Evolutionary conservation across 2,113 vertebrate species (phyloP).

Genomic region (Leuciscus idus): DNA sequence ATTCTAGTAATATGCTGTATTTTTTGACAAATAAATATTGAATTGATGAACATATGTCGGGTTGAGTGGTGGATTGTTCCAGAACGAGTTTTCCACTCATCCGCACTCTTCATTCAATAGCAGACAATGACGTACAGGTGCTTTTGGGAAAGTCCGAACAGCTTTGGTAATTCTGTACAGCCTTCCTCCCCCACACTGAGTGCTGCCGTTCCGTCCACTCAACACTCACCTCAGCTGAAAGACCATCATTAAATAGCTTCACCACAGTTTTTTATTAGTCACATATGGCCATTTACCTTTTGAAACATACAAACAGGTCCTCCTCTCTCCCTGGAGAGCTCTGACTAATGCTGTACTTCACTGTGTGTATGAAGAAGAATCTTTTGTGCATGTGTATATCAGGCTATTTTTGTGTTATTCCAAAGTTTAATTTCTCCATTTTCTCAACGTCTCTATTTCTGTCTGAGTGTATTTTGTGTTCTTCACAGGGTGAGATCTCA

Average conservation of each 20-base stretch:
- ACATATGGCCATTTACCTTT: conserved; percentile 37
- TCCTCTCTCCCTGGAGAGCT: conserved; percentile 33
- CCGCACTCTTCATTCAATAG: conserved; percentile 15
- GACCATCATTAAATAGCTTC: conserved; percentile 14
- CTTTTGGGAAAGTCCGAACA: not conserved
- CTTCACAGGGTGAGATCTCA: not conserved
- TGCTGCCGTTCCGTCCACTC: conserved; percentile 33
- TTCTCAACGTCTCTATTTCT: not conserved
- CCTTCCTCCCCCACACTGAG: conserved; percentile 7
- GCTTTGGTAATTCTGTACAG: conserved; percentile 13
- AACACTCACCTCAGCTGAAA: conserved; percentile 30
- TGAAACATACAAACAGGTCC: conserved; percentile 42
- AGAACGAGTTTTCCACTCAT: conserved; percentile 17
- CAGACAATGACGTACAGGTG: not conserved
- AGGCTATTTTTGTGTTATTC: not conserved
- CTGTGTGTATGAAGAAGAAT: conserved; percentile 10
- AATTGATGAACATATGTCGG: not conserved
- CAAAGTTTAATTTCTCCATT: not conserved
- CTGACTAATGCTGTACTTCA: conserved; percentile 13
- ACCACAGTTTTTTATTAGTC: conserved; percentile 38
- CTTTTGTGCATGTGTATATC: not conserved
- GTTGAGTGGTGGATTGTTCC: not conserved
- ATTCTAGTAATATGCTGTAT: not conserved
- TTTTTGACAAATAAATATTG: not conserved
- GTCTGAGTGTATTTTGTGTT: not conserved